Percentiles rank a stretch among this genome's conserved stretches.
Conservation (phyloP, 2,113 vertebrate genomes). For the Phainopepla nitens region DNA sequence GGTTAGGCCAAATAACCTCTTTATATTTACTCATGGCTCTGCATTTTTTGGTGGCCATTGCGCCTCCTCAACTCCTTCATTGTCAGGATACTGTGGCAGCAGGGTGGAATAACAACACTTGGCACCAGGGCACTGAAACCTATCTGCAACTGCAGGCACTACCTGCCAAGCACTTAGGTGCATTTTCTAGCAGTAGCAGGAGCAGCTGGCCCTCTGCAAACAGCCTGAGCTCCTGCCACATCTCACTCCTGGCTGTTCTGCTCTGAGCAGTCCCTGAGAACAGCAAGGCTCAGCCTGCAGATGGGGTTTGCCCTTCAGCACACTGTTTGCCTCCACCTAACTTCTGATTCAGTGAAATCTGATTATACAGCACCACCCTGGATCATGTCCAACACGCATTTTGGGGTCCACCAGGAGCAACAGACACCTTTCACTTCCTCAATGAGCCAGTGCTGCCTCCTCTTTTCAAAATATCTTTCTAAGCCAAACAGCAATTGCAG, state of each 20-base stretch:
- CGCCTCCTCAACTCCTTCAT: background rate
- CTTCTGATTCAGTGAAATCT: background rate
- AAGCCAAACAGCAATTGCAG: background rate
- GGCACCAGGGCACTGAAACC: background rate
- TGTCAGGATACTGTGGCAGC: background rate
- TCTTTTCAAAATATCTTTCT: background rate
- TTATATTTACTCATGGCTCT: background rate
- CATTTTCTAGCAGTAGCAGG: background rate
- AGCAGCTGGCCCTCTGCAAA: background rate
- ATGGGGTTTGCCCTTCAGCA: background rate
- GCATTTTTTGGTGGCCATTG: background rate
- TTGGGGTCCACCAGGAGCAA: background rate
- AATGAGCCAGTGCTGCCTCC: background rate
- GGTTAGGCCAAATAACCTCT: background rate
- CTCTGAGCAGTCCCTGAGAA: background rate
- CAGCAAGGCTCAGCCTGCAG: background rate
- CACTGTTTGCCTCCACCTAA: background rate
- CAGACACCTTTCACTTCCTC: background rate
- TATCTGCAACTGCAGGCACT: background rate
- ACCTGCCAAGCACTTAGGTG: background rate
- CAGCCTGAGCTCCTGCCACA: background rate
- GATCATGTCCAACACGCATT: background rate
- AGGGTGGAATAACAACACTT: background rate
- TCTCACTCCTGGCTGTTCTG: background rate
- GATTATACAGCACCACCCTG: background rate